These are phyloP conservation scores for Andrena haemorrhoa DNA, from an alignment of 2,888 invertebrate genomes.

Conservation along the genomic window DNA sequence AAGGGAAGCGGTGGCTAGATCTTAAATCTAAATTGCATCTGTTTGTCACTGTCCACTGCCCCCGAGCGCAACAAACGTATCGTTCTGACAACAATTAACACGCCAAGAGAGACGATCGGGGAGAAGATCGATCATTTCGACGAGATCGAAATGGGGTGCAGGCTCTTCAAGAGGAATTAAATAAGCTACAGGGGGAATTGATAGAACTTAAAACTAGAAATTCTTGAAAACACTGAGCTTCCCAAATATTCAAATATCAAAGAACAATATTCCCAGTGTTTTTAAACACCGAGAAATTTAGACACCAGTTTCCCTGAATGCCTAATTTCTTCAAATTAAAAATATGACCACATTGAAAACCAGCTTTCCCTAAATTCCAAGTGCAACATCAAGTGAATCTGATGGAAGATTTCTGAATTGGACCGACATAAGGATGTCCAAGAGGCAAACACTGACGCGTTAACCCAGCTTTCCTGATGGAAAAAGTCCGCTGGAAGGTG, in stretches of 20 bases:
- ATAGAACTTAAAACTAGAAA: no score
- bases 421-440: slow-evolving; percentile 4
- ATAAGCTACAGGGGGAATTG: no score
- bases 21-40: slow-evolving; percentile 84
- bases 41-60: slow-evolving; percentile 78
- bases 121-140: neutral
- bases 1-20: slow-evolving; percentile 75
- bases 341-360: no score
- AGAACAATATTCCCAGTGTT: no score
- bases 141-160: no score
- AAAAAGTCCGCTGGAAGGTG: slow-evolving; percentile 20
- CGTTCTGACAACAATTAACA: slow-evolving; percentile 61
- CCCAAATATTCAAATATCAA: no score
- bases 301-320: no score
- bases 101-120: slow-evolving; percentile 20
- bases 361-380: no score
- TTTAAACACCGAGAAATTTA: no score
- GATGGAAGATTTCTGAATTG: neutral
- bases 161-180: neutral
- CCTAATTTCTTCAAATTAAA: no score
- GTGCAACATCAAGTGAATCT: neutral
- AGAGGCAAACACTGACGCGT: slow-evolving; percentile 34
- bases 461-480: slow-evolving; percentile 9
- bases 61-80: slow-evolving; percentile 60
- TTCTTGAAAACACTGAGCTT: no score